These are phyloP conservation scores for Alethe diademata DNA, from an alignment of 2,113 vertebrate genomes.

Conservation along the genomic window DNA sequence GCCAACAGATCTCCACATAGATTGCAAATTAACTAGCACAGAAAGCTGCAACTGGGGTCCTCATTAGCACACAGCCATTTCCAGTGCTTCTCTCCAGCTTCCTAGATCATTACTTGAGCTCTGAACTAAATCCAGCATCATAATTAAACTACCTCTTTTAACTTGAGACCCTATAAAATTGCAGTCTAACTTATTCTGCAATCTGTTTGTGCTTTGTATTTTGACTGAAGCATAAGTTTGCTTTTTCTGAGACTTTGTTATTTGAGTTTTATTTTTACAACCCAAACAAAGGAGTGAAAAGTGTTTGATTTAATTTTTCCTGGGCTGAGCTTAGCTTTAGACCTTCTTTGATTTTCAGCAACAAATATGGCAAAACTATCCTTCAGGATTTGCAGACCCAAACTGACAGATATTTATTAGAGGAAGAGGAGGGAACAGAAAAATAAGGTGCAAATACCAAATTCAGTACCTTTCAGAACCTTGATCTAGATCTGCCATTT, in stretches of 20 bases:
- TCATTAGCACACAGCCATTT: constrained; percentile 41
- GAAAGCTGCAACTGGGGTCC: neutral
- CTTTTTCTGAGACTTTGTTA: neutral
- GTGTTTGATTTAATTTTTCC: neutral
- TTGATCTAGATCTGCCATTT: neutral
- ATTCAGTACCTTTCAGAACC: neutral
- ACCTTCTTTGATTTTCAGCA: neutral
- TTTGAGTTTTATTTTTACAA: neutral
- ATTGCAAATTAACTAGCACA: constrained; percentile 42
- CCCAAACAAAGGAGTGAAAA: neutral
- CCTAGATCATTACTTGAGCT: constrained; percentile 25
- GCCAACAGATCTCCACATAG: constrained; percentile 39
- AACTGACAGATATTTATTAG: neutral
- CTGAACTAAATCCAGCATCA: constrained; percentile 5
- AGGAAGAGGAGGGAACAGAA: neutral
- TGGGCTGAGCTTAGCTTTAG: neutral
- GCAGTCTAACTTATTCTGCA: neutral
- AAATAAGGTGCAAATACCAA: neutral
- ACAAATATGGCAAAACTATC: neutral
- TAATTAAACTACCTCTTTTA: constrained; percentile 36
- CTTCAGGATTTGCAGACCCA: neutral
- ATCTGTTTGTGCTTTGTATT: constrained; percentile 14
- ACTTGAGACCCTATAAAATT: constrained; percentile 5
- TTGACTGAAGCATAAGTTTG: neutral
- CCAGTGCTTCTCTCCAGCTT: constrained; percentile 16